Base-by-base conservation (phyloP, 2,888 invertebrate genomes). In the Drosophila histrio region DNA sequence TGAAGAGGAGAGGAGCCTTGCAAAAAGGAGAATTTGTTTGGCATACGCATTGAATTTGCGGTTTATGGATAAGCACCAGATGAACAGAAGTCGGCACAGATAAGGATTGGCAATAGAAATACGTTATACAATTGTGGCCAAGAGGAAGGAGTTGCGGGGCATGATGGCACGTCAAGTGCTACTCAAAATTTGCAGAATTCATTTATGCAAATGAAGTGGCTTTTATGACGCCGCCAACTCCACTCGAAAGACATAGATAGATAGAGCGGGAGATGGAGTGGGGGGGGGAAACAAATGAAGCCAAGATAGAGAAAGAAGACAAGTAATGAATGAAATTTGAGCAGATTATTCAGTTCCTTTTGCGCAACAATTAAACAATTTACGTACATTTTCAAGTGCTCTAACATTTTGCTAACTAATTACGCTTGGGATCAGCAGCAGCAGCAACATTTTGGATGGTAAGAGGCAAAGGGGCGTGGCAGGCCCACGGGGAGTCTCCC, bases 141-240 rank as follows among this genome's bases (percentile, higher is more conserved):
- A 26, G 17, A 22, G n/a, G 6, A 22, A 24, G 60, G 22, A 13
- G n/a, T n/a, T 11, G 9, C 19, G 22, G 8, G 5, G 17, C n/a
- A 38, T 34, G n/a, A 15, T n/a, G 19, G 50, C 46, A 34, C 65
- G 46, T 72, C 87, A 62, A 83, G 82, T 76, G 82, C 79, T 78
- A 73, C 86, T 83, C 86, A 72, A 76, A 83, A 85, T 87, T 85
- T 87, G 69, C 79, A 81, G 88, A 78, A 81, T 83, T 87, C 82
- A 83, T 85, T 83, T 83, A 83, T 83, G 88, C 88, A 83, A 83
- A 87, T 87, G 79, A 83, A 83, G 88, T 87, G 82, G 86, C 82
- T 81, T 81, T 71, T 75, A 74, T 80, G 80, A 58, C 49, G 79
- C 62, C 79, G 56, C 30, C 47, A 34, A 47, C 38, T 30, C 7